Conservation (phyloP, 2,113 vertebrate species). For the Platysternon megacephalum region DNA sequence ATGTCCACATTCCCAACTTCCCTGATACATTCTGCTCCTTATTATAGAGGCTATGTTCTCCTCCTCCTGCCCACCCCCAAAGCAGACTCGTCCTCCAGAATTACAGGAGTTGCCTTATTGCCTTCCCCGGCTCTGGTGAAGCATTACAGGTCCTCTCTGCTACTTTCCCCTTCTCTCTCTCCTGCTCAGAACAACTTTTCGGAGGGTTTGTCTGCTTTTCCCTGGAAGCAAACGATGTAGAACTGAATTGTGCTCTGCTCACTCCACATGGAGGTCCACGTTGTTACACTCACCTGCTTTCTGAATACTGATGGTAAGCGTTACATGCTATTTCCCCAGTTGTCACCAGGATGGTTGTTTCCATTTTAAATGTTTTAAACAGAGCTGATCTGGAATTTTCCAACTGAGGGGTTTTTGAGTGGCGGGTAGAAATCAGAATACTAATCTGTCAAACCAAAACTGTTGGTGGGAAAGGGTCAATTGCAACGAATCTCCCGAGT, state of each 20-base stretch:
- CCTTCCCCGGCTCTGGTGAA: accelerated
- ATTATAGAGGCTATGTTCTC: too few species aligned
- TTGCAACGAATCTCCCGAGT: background rate
- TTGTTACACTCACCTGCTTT: background rate
- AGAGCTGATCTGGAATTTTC: background rate
- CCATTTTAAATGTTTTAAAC: background rate
- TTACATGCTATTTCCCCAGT: background rate
- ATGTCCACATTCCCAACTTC: background rate
- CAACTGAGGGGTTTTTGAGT: background rate
- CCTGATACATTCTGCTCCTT: too few species aligned
- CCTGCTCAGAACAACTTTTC: background rate
- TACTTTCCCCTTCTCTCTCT: background rate
- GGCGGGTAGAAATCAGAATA: background rate
- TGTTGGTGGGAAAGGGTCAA: background rate
- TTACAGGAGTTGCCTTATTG: background rate
- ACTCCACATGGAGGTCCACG: background rate
- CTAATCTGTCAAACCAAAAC: background rate
- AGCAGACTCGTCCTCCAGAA: background rate
- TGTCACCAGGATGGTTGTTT: too few species aligned
- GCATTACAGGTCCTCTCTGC: background rate
- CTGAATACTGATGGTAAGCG: background rate
- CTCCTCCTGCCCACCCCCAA: background rate
- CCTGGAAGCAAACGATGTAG: background rate
- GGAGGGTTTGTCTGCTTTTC: background rate
- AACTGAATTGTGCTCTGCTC: background rate